Base-by-base conservation (phyloP, 2,888 invertebrate genomes). In the Liodrosophila aerea region DNA sequence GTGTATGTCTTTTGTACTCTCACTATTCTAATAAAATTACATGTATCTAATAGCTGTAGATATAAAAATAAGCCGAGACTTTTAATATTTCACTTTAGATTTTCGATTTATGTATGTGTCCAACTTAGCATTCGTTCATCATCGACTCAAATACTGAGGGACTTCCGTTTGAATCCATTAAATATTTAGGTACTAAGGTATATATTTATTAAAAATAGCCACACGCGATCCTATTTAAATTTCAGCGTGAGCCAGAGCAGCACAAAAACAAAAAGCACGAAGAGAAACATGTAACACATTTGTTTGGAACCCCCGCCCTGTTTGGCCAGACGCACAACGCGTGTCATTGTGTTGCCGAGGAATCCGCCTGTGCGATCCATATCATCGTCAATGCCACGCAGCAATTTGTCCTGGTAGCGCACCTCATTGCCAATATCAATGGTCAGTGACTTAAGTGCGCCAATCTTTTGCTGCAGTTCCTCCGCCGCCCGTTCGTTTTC, bases 351-450 rank as follows among this genome's bases (percentile, higher is more conserved):
- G 72, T 94, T 94, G 8, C 95, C 94, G 43, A 98, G 91, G 70
- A 97, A 95, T 2, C 97, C 96, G 31, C 96, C 94, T 41, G 97
- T 96, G 75, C 95, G 92, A 85, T 97, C 97, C 90, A 97, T 95
- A 89, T 97, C 97, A 85, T 96, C 95, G 89, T 97, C 97, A 89
- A 98, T 94, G 74, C 95, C 95, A 53, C 93, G 92, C 57, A 99
- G 89, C 72, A 97, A 91, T 87, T 94, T 95, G 85, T 98, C 97
- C 89, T 98, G 98, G 85, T 95, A 95, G 74, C 96, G 94, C 0
- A 98, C 97, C 92, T 98, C 98, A 86, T 96, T 94, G 8, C 98
- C 98, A 74, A 95, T 94, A 82, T 95, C 95, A 66, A 95, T 94
- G 13, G 96, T 94, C 81, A 98, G 93, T 34, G 96, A 95, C 91